These are phyloP conservation scores for Macrotus californicus DNA, from an alignment of 2,113 vertebrate genomes.

Conservation along the genomic window DNA sequence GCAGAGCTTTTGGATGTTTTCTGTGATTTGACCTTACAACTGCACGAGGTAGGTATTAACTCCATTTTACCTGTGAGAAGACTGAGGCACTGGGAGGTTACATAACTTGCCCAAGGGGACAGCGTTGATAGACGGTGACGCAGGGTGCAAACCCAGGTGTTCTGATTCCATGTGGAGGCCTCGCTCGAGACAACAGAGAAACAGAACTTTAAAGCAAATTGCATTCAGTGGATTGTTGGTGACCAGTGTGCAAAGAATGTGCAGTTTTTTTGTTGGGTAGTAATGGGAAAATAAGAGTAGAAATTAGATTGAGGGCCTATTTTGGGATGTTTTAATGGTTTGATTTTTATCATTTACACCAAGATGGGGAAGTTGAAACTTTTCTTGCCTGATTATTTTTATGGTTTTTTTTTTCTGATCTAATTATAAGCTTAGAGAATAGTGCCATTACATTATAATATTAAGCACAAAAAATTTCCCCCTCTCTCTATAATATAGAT, in stretches of 20 bases:
- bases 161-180: not conserved
- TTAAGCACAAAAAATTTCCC: not conserved
- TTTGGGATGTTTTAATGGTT: not conserved
- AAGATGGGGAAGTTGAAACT: not conserved
- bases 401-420: not conserved
- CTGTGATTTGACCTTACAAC: not conserved
- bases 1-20: not conserved
- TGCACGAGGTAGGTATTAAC: not conserved
- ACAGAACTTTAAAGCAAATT: not conserved
- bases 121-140: not conserved
- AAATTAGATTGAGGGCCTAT: not conserved
- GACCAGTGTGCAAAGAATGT: not conserved
- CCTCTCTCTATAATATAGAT: not conserved
- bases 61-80: not conserved
- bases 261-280: not conserved
- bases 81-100: not conserved
- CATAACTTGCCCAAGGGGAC: not conserved
- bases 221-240: not conserved
- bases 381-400: constrained; percentile 1
- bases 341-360: not conserved
- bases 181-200: not conserved
- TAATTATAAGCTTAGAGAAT: not conserved
- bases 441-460: not conserved
- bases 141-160: not conserved
- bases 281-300: constrained; percentile 21